Evolutionary conservation across 2,888 invertebrate species (phyloP), one percentile per base, ranked within the genome.

Genomic region (Trachelus iudaicus): DNA sequence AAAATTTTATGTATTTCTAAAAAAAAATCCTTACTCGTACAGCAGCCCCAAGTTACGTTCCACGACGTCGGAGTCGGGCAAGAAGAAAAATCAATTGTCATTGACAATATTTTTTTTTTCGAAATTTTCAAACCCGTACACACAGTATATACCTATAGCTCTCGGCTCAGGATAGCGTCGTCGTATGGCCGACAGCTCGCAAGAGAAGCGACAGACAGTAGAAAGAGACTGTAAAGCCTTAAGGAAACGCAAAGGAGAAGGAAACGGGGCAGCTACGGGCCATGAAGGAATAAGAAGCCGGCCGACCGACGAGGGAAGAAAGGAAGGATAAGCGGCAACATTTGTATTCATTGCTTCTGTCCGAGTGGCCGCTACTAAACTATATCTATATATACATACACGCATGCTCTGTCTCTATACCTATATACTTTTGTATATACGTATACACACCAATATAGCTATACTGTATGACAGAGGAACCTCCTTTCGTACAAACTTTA

Each of bases 131-230:
- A 40, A 40, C 0, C 15, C 40, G 0, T 0, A 15, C 4, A 13
- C 0, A 3, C 1, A 40, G 4, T 1, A 15, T 1, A 40, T 40
- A 40, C 15, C 40, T 69, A 69, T 12, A 69, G 9, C 30, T 69
- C 13, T 11, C 69, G 69, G 15, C 69, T 12, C 30, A n/a, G 30
- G 69, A 69, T 69, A 69, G 30, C 33, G 11, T 33, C 69, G 33
- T 33, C 33, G 4, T 4, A 15, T 40, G 40, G 40, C 40, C 40
- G 40, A 71, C 37, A 40, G 73, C 13, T 77, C 75, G 73, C 77
- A 81, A 83, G 80, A 81, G 80, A 78, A 73, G 79, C 30, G 56
- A 69, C 77, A 31, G 40, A 69, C 33, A 76, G 79, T 81, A 80
- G 79, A 74, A 75, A 40, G 76, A 79, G 71, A 34, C 37, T 13